Conservation (phyloP, 1,140 invertebrate species). For the Dolichoris vasculosae region DNA sequence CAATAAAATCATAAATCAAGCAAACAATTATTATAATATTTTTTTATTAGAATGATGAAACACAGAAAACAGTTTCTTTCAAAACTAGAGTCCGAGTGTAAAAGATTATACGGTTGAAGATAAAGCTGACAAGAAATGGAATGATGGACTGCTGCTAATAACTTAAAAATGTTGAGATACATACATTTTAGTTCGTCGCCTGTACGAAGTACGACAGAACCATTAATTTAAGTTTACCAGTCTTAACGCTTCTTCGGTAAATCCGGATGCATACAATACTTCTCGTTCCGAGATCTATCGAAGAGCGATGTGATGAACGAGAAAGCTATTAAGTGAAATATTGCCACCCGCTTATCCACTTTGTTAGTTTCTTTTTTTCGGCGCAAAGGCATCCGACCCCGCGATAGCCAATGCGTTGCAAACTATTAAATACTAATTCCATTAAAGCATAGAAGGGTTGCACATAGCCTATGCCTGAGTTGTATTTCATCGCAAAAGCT, state of each 20-base stretch:
- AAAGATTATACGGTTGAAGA: not conserved
- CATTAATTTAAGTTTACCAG: slow-evolving; percentile 48
- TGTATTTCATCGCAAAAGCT: slow-evolving; percentile 74
- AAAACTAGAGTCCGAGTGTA: not conserved
- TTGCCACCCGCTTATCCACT: slow-evolving; percentile 49
- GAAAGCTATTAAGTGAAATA: slow-evolving; percentile 54
- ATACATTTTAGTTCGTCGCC: not conserved
- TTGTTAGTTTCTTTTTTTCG: slow-evolving; percentile 53
- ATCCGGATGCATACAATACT: slow-evolving; percentile 46
- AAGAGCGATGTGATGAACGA: slow-evolving; percentile 44
- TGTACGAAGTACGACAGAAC: not conserved
- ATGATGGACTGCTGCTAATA: slow-evolving; percentile 29
- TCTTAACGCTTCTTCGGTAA: slow-evolving; percentile 48
- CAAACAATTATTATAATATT: too few relatives aligned
- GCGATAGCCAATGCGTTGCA: slow-evolving; percentile 40
- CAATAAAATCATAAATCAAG: too few relatives aligned
- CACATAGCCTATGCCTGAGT: slow-evolving; percentile 59
- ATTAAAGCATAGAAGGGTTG: slow-evolving; percentile 74
- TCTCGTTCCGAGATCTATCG: not conserved
- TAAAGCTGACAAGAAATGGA: slow-evolving; percentile 43
- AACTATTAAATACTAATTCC: slow-evolving; percentile 75
- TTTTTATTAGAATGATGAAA: too few relatives aligned
- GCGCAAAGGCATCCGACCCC: slow-evolving; percentile 6
- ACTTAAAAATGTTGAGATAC: slow-evolving; percentile 26
- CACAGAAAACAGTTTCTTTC: not conserved